Evolutionary conservation across 2,113 vertebrate species (phyloP).

Genomic region (Ursus arctos): DNA sequence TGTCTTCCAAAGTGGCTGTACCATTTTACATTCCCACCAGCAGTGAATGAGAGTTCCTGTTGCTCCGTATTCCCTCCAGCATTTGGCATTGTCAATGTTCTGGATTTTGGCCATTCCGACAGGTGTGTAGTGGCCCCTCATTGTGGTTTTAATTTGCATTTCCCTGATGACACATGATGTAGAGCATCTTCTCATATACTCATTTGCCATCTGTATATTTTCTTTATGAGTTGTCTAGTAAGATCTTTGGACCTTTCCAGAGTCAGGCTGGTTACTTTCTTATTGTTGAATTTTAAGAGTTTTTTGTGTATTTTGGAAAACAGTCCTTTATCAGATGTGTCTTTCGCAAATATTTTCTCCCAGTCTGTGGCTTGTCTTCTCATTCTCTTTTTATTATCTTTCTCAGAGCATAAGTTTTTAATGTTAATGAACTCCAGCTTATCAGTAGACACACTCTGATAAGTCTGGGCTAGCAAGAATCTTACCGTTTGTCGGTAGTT

Average conservation of each 20-base stretch:
- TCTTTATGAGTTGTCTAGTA: neutral
- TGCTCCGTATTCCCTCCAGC: neutral
- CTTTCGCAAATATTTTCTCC: neutral
- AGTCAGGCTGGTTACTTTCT: neutral
- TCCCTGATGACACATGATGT: neutral
- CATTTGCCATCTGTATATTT: neutral
- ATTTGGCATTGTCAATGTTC: neutral
- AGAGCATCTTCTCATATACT: neutral
- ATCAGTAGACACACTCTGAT: neutral
- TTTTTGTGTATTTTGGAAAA: neutral
- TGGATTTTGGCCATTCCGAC: neutral
- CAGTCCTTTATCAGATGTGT: neutral
- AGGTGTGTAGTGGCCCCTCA: neutral
- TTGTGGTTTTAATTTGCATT: neutral
- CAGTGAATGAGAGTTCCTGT: neutral
- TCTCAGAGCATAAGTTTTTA: neutral
- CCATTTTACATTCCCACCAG: neutral
- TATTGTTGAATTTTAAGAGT: neutral
- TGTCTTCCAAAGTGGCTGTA: neutral
- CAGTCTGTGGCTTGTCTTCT: neutral
- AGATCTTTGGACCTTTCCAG: neutral
- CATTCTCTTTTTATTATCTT: neutral
- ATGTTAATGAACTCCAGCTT: neutral
- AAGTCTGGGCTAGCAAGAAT: neutral
- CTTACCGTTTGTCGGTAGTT: neutral